Evolutionary conservation across 2,113 vertebrate genomes (phyloP), one percentile per base, ranked within the genome.

Genomic region (Myxocyprinus asiaticus): DNA sequence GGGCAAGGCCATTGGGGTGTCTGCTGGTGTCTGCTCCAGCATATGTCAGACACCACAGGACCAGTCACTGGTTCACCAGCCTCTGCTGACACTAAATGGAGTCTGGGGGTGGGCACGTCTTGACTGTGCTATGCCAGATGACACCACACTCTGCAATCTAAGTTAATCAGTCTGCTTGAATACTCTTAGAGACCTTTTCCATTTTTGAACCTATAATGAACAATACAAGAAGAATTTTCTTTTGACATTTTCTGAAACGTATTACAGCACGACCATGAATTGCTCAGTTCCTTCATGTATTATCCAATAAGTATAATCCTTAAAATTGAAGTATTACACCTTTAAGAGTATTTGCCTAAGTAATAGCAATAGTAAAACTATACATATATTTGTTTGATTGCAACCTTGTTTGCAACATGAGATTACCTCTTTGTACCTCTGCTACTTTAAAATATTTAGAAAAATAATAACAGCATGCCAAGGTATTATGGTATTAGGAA

Each of bases 31-130:
- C 88, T 91, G 88, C 88, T 89, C 89, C 86, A 90, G 85, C 92
- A 93, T 93, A 94, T 93, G 92, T 91, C 90, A 91, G 85, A 79
- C 88, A 87, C 90, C 81, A 85, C 87, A 86, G 87, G 87, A 86
- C 86, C 85, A 88, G 91, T 92, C 89, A 89, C 85, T 88, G 87
- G 83, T 81, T 89, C 90, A 85, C 87, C 80, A 58, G 33, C 67
- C 81, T 90, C 79, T 86, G 85, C 83, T 87, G 76, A 88, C 86
- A 89, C 88, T 81, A 83, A 85, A 88, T 86, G 83, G 89, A 85
- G 86, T 81, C 82, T 75, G 51, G 8, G 84, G 63, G 84, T 50
- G 81, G 88, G 83, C 83, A 81, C 75, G 88, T 70, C 76, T 72
- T 58, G 83, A 79, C 84, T 84, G 58, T 79, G 80, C 82, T 72